A percentile compares a stretch with the other conserved stretches of the same genome.
Conservation (phyloP, 2,113 vertebrate species). For the Marcusenius ussheri region DNA sequence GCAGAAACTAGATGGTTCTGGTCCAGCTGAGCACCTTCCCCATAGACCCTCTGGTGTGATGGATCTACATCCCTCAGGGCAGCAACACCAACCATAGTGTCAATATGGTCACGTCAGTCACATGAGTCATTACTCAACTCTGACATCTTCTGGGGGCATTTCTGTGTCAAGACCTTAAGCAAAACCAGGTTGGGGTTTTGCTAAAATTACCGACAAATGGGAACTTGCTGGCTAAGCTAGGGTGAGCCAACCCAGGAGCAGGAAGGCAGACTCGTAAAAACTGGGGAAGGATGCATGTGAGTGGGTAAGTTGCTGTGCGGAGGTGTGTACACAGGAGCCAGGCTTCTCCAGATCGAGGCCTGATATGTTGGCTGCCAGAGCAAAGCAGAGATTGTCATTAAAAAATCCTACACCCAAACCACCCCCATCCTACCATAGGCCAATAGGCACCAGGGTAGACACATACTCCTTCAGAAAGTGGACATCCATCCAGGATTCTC, state of each 20-base stretch:
- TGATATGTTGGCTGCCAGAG: background rate
- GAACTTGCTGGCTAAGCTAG: background rate
- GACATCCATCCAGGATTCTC: background rate
- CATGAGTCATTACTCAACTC: background rate
- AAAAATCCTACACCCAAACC: conserved; percentile 23
- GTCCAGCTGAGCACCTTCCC: background rate
- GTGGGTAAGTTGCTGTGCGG: background rate
- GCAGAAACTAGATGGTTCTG: background rate
- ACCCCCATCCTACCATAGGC: background rate
- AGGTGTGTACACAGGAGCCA: background rate
- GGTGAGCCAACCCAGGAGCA: background rate
- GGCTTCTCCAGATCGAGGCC: background rate
- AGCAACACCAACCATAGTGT: background rate
- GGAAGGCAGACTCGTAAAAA: background rate
- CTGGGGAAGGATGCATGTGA: background rate
- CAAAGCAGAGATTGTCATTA: conserved; percentile 6
- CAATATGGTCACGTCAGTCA: background rate
- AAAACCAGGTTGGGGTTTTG: background rate
- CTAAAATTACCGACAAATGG: background rate
- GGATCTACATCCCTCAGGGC: background rate
- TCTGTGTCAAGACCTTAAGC: background rate
- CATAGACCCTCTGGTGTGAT: background rate
- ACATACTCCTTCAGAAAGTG: background rate
- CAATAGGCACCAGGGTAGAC: background rate
- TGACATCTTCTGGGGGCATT: background rate